These are phyloP conservation scores for Drosophila azteca DNA, from an alignment of 1,140 invertebrate species.

Conservation along the genomic window DNA sequence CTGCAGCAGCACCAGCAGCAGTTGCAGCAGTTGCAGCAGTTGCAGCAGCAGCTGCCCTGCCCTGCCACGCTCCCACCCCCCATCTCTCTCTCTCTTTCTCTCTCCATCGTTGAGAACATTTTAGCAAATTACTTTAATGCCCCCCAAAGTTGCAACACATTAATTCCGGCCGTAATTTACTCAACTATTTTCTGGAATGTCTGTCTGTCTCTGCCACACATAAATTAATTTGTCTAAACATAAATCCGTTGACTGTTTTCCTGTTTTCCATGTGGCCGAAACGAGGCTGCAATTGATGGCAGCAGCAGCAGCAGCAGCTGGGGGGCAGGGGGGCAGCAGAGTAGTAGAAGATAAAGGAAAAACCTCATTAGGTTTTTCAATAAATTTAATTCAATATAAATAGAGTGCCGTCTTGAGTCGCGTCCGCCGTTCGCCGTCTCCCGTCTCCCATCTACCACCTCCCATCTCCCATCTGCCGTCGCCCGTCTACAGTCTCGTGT, in stretches of 20 bases:
- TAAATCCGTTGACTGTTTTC: slow-evolving; percentile 66
- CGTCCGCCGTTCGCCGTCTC: too few relatives aligned
- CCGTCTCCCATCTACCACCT: neutral
- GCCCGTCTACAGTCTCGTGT: neutral
- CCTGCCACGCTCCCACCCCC: too few relatives aligned
- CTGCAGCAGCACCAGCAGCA: too few relatives aligned
- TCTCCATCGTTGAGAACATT: slow-evolving; percentile 27
- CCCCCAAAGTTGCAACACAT: slow-evolving; percentile 59
- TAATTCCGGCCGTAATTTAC: slow-evolving; percentile 67
- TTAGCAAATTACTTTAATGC: slow-evolving; percentile 72
- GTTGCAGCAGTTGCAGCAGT: too few relatives aligned
- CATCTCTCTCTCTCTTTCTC: neutral
- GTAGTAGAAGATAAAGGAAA: slow-evolving; percentile 17
- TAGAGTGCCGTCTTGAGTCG: slow-evolving; percentile 53
- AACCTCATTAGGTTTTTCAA: slow-evolving; percentile 78
- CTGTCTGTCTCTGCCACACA: slow-evolving; percentile 10
- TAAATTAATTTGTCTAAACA: slow-evolving; percentile 76
- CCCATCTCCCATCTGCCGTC: neutral
- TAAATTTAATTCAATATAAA: slow-evolving; percentile 80
- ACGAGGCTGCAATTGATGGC: slow-evolving; percentile 54
- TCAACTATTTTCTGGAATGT: slow-evolving; percentile 48
- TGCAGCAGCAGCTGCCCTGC: too few relatives aligned
- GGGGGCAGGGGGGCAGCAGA: too few relatives aligned
- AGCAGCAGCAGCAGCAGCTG: neutral
- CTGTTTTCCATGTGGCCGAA: slow-evolving; percentile 19